Evolutionary conservation across 2,797 vertebrate genomes (phyloP).

Genomic region (Enteromius radiatus): DNA sequence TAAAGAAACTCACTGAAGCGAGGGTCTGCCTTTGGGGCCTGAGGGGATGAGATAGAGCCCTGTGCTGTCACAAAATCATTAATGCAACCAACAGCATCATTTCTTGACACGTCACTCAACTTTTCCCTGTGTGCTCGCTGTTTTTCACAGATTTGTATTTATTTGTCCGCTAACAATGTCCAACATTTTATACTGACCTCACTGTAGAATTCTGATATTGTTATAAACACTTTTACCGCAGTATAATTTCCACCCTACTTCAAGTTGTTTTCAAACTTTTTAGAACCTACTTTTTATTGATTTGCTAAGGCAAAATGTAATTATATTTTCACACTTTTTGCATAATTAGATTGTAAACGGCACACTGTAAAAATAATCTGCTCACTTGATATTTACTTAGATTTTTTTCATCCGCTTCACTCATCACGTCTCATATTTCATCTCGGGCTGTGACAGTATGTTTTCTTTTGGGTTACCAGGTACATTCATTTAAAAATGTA

Average conservation of each 20-base stretch:
- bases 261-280: not conserved
- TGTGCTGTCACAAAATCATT: slow-evolving; percentile 42
- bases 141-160: not conserved
- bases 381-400: not conserved
- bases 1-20: slow-evolving; percentile 9
- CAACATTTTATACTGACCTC: not conserved
- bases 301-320: not conserved
- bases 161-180: not conserved
- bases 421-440: not conserved
- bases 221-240: not conserved
- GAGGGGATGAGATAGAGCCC: slow-evolving; percentile 30
- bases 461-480: not conserved
- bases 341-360: not conserved
- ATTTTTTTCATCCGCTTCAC: not conserved
- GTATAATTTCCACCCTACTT: not conserved
- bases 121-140: not conserved
- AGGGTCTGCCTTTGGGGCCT: not conserved
- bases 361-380: not conserved
- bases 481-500: not conserved
- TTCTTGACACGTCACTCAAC: not conserved
- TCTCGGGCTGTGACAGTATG: not conserved
- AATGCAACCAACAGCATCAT: slow-evolving; percentile 20
- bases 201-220: not conserved
- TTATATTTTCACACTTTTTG: not conserved
- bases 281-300: not conserved